phyloP scores from a whole-genome alignment of 2,888 invertebrate genomes.

The Rotaria magnacalcarata region DNA sequence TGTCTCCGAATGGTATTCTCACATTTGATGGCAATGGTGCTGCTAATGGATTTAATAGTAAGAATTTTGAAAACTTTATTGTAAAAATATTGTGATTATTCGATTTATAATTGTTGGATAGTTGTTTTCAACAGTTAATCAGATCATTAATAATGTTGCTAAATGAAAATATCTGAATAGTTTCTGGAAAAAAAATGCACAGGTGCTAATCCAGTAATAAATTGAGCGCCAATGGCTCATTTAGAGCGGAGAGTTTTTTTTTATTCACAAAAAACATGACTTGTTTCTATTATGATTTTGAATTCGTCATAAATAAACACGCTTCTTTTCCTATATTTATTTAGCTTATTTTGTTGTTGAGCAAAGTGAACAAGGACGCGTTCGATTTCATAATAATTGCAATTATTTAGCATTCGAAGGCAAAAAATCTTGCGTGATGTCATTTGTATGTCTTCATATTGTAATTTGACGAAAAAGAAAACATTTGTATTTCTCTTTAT shows the following conservation, averaged over 20 bases:
- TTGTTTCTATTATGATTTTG: too few relatives aligned
- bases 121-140: too few relatives aligned
- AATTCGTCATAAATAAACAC: too few relatives aligned
- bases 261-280: too few relatives aligned
- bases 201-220: too few relatives aligned
- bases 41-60: not conserved
- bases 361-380: not conserved
- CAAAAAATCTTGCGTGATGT: not conserved
- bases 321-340: not conserved
- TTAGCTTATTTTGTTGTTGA: conserved; percentile 22
- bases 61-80: not conserved
- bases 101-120: too few relatives aligned
- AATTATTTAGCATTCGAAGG: conserved; percentile 7
- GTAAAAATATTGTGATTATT: too few relatives aligned
- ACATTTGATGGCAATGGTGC: not conserved
- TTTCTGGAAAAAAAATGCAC: too few relatives aligned
- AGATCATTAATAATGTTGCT: too few relatives aligned
- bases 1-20: not conserved
- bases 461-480: not conserved
- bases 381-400: conserved; percentile 11
- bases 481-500: not conserved
- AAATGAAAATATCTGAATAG: too few relatives aligned
- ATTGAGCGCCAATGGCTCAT: too few relatives aligned
- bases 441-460: not conserved
- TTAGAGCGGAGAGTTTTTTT: too few relatives aligned